These are phyloP conservation scores for Halcyon leucocephala DNA, from an alignment of 2,797 vertebrate species.

Conservation along the genomic window DNA sequence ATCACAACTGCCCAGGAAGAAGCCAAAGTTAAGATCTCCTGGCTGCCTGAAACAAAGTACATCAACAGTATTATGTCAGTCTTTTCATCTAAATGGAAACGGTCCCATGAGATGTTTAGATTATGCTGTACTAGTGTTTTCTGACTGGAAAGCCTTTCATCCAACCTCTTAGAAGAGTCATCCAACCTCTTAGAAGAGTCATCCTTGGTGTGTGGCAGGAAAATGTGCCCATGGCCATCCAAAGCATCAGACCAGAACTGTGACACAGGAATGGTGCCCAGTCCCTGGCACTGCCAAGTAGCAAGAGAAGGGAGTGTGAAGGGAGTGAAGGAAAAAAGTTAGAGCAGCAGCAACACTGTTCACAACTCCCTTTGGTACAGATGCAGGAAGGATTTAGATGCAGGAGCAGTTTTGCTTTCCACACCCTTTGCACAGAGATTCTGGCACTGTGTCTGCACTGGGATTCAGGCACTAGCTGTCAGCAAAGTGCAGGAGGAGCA, in stretches of 20 bases:
- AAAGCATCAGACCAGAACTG: not conserved
- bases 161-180: not conserved
- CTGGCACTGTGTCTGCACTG: not conserved
- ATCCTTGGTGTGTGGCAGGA: not conserved
- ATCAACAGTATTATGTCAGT: not conserved
- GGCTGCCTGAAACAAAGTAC: not conserved
- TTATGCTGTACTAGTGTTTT: not conserved
- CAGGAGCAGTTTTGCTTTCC: not conserved
- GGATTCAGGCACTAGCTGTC: not conserved
- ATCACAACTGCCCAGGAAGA: not conserved
- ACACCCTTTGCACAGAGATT: accelerated
- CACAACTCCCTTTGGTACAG: not conserved
- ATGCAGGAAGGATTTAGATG: not conserved
- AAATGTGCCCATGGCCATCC: not conserved
- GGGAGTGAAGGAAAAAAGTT: not conserved
- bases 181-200: not conserved
- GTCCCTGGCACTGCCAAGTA: not conserved
- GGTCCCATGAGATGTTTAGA: not conserved
- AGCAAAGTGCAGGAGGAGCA: not conserved
- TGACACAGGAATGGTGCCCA: not conserved
- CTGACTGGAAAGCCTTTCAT: not conserved
- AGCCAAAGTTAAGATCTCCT: not conserved
- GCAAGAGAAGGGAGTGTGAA: accelerated
- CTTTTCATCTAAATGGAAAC: not conserved
- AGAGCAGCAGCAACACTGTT: not conserved